These are phyloP conservation scores for Tetramorium parvispinum DNA, from an alignment of 1,140 invertebrate genomes.

Conservation along the genomic window DNA sequence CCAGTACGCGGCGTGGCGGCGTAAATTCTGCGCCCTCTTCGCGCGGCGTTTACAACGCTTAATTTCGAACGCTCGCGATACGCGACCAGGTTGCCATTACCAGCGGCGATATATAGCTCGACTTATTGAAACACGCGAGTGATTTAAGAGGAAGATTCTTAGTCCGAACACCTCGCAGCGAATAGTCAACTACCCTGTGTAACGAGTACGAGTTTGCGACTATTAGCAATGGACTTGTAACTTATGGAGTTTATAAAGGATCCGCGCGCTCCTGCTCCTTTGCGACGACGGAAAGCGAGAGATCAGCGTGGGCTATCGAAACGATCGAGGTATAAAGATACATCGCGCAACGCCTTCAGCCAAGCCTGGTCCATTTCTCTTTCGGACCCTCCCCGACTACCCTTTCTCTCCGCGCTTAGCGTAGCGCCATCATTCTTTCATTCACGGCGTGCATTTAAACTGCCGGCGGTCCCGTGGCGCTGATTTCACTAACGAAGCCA, in stretches of 20 bases:
- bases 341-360: constrained; percentile 64
- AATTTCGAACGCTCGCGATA: neutral
- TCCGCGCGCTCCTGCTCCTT: neutral
- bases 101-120: neutral
- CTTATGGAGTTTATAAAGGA: neutral
- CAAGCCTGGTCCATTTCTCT: constrained; percentile 65
- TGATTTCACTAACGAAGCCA: constrained; percentile 79
- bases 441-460: constrained; percentile 59
- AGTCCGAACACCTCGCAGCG: neutral
- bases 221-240: constrained; percentile 21
- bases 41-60: neutral
- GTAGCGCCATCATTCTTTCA: constrained; percentile 63
- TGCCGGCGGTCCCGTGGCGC: constrained; percentile 71
- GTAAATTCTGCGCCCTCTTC: neutral
- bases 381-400: constrained; percentile 30
- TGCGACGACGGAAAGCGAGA: constrained; percentile 9
- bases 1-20: too few species aligned
- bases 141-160: constrained; percentile 16
- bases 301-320: constrained; percentile 59
- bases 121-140: constrained; percentile 10
- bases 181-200: neutral
- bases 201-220: constrained; percentile 34
- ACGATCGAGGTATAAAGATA: constrained; percentile 59
- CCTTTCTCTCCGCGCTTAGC: constrained; percentile 59
- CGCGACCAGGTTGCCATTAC: neutral